Percentiles rank a stretch among this genome's conserved stretches.
phyloP scores from a whole-genome alignment of 2,113 vertebrate genomes.

The Hemichromis elongatus region DNA sequence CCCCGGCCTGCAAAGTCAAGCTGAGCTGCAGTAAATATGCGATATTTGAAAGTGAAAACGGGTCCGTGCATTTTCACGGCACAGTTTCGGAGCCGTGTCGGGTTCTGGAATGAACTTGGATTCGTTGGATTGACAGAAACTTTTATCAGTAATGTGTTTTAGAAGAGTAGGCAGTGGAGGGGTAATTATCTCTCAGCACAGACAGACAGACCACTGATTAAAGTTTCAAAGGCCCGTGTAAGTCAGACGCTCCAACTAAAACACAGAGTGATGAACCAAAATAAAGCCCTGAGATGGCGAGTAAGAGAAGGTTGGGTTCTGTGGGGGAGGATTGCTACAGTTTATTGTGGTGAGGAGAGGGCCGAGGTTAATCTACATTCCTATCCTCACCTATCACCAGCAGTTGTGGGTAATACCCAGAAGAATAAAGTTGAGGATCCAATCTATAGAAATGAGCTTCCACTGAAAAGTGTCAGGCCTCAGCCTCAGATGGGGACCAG shows the following conservation, averaged over 20 bases:
- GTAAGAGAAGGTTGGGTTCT: not conserved
- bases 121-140: not conserved
- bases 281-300: not conserved
- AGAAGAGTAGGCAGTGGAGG: not conserved
- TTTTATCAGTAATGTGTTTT: not conserved
- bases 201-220: constrained; percentile 27
- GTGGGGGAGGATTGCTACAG: not conserved
- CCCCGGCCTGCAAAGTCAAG: constrained; percentile 28
- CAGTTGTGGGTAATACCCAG: not conserved
- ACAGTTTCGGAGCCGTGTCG: not conserved
- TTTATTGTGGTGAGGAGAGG: not conserved
- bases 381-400: not conserved
- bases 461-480: not conserved
- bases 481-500: not conserved
- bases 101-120: not conserved
- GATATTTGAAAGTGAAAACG: not conserved
- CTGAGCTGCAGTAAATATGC: not conserved
- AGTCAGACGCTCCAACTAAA: not conserved
- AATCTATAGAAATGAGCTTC: not conserved
- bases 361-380: not conserved
- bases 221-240: constrained; percentile 7
- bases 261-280: not conserved
- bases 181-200: not conserved
- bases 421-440: not conserved
- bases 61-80: not conserved